These are phyloP conservation scores for Agelastica alni DNA, from an alignment of 2,888 invertebrate species.

Conservation along the genomic window DNA sequence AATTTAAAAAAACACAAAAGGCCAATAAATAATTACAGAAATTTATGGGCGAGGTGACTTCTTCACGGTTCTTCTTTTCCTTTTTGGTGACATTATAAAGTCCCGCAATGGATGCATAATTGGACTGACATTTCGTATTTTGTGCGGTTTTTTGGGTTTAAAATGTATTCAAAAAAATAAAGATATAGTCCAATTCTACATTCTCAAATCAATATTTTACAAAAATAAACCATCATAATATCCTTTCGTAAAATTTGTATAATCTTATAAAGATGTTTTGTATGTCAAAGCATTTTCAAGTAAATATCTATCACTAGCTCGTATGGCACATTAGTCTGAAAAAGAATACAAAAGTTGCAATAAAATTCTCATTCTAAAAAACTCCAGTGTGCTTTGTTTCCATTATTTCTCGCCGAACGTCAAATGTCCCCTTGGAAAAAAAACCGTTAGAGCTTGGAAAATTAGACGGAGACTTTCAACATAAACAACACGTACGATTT, in stretches of 20 bases:
- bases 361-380: not conserved
- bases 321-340: no score
- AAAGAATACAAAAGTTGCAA: not conserved
- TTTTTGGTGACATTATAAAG: constrained; percentile 35
- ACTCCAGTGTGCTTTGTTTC: not conserved
- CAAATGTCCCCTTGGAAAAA: constrained; percentile 10
- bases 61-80: constrained; percentile 22
- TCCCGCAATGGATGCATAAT: constrained; percentile 32
- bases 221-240: no score
- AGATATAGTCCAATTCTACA: no score
- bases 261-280: no score
- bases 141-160: no score
- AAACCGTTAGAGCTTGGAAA: constrained; percentile 32
- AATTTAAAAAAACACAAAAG: constrained; percentile 40
- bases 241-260: no score
- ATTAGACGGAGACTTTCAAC: constrained; percentile 38
- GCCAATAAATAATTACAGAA: constrained; percentile 45
- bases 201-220: no score
- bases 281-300: no score
- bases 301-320: no score
- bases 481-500: constrained; percentile 48
- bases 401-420: not conserved
- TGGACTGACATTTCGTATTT: constrained; percentile 23
- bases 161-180: no score
- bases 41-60: constrained; percentile 37